These are phyloP conservation scores for Perodicticus potto DNA, from an alignment of 2,797 vertebrate genomes.

Conservation along the genomic window DNA sequence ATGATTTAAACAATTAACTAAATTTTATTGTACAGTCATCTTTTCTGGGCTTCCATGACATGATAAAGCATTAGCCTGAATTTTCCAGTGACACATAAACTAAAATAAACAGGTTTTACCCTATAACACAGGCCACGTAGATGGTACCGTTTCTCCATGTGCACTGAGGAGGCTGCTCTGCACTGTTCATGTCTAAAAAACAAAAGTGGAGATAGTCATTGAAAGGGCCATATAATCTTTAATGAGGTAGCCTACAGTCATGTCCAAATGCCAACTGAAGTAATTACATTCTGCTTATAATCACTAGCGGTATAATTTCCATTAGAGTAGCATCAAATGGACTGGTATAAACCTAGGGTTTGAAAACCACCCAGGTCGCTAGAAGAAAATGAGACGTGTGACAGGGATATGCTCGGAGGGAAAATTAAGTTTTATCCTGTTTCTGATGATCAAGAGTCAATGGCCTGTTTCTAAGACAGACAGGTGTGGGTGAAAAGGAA, in stretches of 20 bases:
- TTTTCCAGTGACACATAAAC: background rate
- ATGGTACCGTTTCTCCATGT: background rate
- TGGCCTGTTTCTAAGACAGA: constrained; percentile 5
- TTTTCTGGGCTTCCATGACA: background rate
- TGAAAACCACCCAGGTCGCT: constrained; percentile 30
- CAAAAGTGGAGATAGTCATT: background rate
- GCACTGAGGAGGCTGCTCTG: background rate
- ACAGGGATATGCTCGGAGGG: background rate
- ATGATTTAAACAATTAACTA: constrained; percentile 25
- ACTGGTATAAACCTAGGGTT: constrained; percentile 7
- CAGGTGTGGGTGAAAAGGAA: background rate
- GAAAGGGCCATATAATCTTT: constrained; percentile 44
- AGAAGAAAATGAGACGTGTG: constrained; percentile 52
- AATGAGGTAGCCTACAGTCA: constrained; percentile 20
- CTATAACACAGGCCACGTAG: background rate
- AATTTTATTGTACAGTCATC: background rate
- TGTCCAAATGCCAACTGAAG: constrained; percentile 48
- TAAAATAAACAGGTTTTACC: constrained; percentile 28
- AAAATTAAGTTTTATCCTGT: constrained; percentile 57
- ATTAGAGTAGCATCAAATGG: constrained; percentile 3
- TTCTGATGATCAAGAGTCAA: background rate
- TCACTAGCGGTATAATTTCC: constrained; percentile 28
- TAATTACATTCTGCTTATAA: constrained; percentile 57
- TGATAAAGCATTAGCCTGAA: background rate
- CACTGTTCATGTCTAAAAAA: background rate